These are phyloP conservation scores for Actinia tenebrosa DNA, from an alignment of 64 coral and sea anemone species.

Conservation along the genomic window DNA sequence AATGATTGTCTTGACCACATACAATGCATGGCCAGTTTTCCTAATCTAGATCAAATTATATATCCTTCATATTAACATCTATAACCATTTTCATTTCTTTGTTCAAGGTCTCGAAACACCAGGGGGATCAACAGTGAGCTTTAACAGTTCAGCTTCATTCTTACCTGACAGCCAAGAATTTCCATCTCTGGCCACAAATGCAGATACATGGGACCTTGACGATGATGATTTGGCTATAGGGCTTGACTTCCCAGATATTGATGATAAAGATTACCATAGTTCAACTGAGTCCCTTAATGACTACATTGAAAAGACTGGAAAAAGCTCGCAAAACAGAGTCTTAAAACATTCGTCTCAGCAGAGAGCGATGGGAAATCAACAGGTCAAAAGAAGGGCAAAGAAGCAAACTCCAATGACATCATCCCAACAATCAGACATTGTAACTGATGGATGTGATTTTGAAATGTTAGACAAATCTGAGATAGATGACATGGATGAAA, in stretches of 20 bases:
- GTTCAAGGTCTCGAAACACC: slow-evolving; percentile 18
- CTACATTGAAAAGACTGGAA: slow-evolving; percentile 11
- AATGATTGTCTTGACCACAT: too few relatives aligned
- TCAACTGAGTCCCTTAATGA: slow-evolving; percentile 57
- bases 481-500: slow-evolving; percentile 62
- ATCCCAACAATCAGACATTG: slow-evolving; percentile 34
- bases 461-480: slow-evolving; percentile 85
- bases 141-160: slow-evolving; percentile 53
- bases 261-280: slow-evolving; percentile 56
- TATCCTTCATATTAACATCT: not conserved
- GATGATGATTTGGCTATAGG: slow-evolving; percentile 70
- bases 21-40: too few relatives aligned
- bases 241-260: slow-evolving; percentile 90
- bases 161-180: slow-evolving; percentile 48
- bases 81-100: not conserved
- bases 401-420: slow-evolving; percentile 5
- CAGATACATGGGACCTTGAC: slow-evolving; percentile 54
- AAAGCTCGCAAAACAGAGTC: not conserved
- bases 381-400: not conserved
- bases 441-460: slow-evolving; percentile 58
- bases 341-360: not conserved
- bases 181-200: slow-evolving; percentile 47
- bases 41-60: not conserved
- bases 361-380: slow-evolving; percentile 5
- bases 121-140: slow-evolving; percentile 27